phyloP scores from a whole-genome alignment of 2,797 vertebrate genomes.

The Phoeniculus purpureus region DNA sequence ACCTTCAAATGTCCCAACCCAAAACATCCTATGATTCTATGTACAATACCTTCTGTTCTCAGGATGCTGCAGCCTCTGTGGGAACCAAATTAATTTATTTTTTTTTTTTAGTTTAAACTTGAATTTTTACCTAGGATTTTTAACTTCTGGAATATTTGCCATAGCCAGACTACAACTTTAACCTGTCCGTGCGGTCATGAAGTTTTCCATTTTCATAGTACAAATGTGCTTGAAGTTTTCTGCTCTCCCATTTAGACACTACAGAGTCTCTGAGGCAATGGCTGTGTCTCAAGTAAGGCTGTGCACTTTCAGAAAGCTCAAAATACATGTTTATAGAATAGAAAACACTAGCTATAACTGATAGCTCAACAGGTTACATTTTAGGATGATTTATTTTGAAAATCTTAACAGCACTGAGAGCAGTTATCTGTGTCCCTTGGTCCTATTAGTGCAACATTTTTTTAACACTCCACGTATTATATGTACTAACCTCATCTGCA shows the following conservation, averaged over 20 bases:
- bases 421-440: not conserved
- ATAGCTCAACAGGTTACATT: conserved; percentile 8
- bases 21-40: too few species aligned
- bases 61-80: not conserved
- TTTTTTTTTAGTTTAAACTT: not conserved
- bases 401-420: conserved; percentile 5
- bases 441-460: not conserved
- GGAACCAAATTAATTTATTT: not conserved
- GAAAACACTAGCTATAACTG: not conserved
- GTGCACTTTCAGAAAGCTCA: conserved; percentile 1
- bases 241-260: not conserved
- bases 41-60: not conserved
- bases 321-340: not conserved
- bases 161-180: not conserved
- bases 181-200: not conserved
- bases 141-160: not conserved
- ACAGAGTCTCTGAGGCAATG: not conserved
- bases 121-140: not conserved
- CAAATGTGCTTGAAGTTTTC: not conserved
- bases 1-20: too few species aligned
- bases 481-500: not conserved
- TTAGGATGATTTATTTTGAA: not conserved
- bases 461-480: not conserved
- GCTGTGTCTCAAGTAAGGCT: not conserved
- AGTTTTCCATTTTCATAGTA: not conserved